Conservation (phyloP, 2,888 invertebrate genomes). For the Philopedon plagiatum region DNA sequence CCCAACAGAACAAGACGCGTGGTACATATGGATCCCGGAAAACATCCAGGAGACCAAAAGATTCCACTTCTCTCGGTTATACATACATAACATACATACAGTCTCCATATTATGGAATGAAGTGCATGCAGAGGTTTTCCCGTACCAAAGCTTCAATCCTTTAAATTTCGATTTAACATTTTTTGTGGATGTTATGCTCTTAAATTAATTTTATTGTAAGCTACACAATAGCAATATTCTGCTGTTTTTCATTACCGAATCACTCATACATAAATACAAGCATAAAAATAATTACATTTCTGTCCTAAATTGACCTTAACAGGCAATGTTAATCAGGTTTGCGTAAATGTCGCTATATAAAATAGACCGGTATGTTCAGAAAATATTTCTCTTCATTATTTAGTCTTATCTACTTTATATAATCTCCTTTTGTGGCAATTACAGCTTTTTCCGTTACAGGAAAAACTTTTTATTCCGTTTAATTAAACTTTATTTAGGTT, state of each 20-base stretch:
- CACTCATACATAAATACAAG: neutral
- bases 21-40: too few species aligned
- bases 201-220: too few species aligned
- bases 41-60: too few species aligned
- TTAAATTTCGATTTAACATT: too few species aligned
- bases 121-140: too few species aligned
- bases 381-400: constrained; percentile 9
- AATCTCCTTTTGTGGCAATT: constrained; percentile 10
- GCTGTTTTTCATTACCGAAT: neutral
- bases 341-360: neutral
- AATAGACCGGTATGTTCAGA: neutral
- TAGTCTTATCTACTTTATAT: neutral
- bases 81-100: too few species aligned
- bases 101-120: too few species aligned
- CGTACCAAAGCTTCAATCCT: too few species aligned
- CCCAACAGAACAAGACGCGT: too few species aligned
- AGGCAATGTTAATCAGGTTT: neutral
- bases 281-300: neutral
- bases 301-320: neutral
- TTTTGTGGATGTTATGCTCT: too few species aligned
- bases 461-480: neutral
- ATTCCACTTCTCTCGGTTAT: too few species aligned
- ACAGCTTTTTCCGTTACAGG: neutral
- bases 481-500: neutral
- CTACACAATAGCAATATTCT: neutral